phyloP scores from a whole-genome alignment of 2,797 vertebrate species.

The Epinephelus awoara region DNA sequence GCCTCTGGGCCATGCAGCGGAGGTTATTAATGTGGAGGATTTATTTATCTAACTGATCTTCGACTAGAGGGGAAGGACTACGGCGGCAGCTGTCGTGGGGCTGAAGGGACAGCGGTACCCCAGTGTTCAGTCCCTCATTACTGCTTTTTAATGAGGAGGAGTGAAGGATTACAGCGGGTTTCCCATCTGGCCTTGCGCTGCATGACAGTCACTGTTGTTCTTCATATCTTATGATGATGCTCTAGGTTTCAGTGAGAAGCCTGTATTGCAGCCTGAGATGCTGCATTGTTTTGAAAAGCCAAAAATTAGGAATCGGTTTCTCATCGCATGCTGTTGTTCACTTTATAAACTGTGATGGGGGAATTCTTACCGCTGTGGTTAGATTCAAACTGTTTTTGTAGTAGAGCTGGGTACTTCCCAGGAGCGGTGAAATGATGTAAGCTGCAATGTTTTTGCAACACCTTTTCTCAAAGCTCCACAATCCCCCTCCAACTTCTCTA shows the following conservation, averaged over 20 bases:
- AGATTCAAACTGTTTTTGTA: background rate
- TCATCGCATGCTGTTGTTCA: constrained; percentile 4
- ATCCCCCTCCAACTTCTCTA: background rate
- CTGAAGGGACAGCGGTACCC: constrained; percentile 55
- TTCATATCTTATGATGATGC: constrained; percentile 35
- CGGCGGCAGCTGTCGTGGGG: constrained; percentile 75
- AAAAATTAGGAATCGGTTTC: constrained; percentile 13
- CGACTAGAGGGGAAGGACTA: constrained; percentile 42
- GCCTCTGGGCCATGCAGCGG: constrained; percentile 31
- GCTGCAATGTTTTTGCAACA: background rate
- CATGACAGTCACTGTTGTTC: constrained; percentile 51
- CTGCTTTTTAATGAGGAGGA: constrained; percentile 79
- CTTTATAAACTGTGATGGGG: constrained; percentile 19
- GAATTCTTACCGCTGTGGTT: constrained; percentile 10
- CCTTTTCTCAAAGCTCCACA: background rate
- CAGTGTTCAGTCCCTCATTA: constrained; percentile 77
- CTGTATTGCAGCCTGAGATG: background rate
- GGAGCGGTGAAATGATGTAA: background rate
- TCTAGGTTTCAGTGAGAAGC: constrained; percentile 32
- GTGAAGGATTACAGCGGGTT: constrained; percentile 74
- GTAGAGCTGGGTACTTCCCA: constrained; percentile 53
- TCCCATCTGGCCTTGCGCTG: constrained; percentile 67
- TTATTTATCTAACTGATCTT: constrained; percentile 80
- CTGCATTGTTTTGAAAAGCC: constrained; percentile 7
- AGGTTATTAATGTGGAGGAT: constrained; percentile 72